Evolutionary conservation across 2,797 vertebrate genomes (phyloP).

Genomic region (Aplochiton taeniatus): DNA sequence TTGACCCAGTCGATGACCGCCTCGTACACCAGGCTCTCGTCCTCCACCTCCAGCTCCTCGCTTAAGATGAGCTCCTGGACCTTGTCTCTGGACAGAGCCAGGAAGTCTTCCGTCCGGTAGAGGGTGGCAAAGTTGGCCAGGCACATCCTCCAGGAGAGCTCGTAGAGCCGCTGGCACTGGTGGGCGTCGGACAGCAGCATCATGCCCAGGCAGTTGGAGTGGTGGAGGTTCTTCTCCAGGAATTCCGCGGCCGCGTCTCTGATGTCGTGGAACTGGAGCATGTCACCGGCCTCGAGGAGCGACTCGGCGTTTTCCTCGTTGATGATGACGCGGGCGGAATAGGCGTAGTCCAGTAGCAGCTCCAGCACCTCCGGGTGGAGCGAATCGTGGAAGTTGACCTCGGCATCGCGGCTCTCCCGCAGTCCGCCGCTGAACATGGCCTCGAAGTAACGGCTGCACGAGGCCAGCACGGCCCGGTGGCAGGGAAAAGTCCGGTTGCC

Average conservation of each 20-base stretch:
- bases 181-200: conserved; percentile 85
- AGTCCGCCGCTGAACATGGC: conserved; percentile 85
- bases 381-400: conserved; percentile 84
- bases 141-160: conserved; percentile 86
- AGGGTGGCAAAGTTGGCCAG: conserved; percentile 81
- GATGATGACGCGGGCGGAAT: conserved; percentile 82
- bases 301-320: conserved; percentile 88
- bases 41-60: conserved; percentile 85
- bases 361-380: conserved; percentile 86
- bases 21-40: conserved; percentile 84
- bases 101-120: conserved; percentile 82
- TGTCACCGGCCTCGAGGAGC: conserved; percentile 83
- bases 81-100: conserved; percentile 80
- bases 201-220: conserved; percentile 86
- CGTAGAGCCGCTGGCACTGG: conserved; percentile 81
- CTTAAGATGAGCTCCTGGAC: conserved; percentile 83
- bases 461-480: conserved; percentile 83
- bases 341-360: conserved; percentile 83
- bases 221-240: conserved; percentile 84
- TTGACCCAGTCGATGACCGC: conserved; percentile 86
- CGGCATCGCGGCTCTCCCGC: conserved; percentile 77
- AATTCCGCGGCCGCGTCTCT: conserved; percentile 82
- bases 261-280: conserved; percentile 88
- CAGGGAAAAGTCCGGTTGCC: conserved; percentile 79
- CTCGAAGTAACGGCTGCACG: conserved; percentile 86